Percentiles rank a stretch among this genome's conserved stretches.
Conservation (phyloP, 1,140 invertebrate genomes). For the Propsilocerus akamusi region DNA sequence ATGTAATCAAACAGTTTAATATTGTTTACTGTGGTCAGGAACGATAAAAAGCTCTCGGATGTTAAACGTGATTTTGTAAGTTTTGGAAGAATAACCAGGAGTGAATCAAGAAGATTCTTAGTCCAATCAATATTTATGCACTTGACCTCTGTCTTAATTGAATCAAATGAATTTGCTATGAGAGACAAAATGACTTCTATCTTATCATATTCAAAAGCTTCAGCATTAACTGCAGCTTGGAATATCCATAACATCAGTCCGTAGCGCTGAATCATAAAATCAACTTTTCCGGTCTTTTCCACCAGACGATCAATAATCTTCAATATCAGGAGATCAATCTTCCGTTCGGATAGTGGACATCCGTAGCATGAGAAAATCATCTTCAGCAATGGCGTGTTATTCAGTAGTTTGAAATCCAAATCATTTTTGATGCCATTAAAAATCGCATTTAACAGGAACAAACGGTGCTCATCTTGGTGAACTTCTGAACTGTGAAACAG, state of each 20-base stretch:
- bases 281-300: not conserved
- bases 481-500: slow-evolving; percentile 44
- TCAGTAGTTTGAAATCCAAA: slow-evolving; percentile 31
- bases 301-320: not conserved
- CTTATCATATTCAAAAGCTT: not conserved
- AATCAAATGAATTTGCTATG: not conserved
- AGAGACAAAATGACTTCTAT: not conserved
- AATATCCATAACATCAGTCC: not conserved
- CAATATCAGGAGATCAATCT: not conserved
- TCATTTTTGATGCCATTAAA: slow-evolving; percentile 37
- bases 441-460: slow-evolving; percentile 44
- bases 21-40: not conserved
- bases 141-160: not conserved
- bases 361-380: not conserved
- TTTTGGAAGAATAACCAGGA: not conserved
- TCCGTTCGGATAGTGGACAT: not conserved
- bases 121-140: not conserved
- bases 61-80: not conserved
- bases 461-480: slow-evolving; percentile 32
- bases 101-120: not conserved
- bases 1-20: not conserved
- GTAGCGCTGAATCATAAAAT: not conserved
- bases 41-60: not conserved
- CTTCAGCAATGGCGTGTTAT: not conserved
- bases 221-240: not conserved